phyloP scores from a whole-genome alignment of 2,797 vertebrate genomes.

The Sebastes ruberrimus region DNA sequence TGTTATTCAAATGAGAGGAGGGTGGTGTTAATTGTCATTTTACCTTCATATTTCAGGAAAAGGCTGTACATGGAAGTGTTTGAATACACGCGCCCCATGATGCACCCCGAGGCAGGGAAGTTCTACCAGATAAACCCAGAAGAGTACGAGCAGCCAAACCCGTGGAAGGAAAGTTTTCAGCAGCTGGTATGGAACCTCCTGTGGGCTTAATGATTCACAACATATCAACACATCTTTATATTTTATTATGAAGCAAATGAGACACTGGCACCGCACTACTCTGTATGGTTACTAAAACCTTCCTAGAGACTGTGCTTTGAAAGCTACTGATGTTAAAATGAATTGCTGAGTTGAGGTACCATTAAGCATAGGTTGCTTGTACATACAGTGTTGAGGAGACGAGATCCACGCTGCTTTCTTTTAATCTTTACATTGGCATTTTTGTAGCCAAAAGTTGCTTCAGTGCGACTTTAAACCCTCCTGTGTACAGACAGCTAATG shows the following conservation, averaged over 20 bases:
- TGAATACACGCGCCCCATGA: conserved; percentile 99
- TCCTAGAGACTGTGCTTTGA: not conserved
- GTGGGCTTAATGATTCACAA: not conserved
- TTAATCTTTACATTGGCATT: not conserved
- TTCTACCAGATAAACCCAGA: conserved; percentile 99
- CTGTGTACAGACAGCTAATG: conserved; percentile 35
- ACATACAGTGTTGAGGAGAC: not conserved
- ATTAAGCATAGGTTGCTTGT: not conserved
- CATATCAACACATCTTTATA: not conserved
- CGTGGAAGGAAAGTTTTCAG: conserved; percentile 99
- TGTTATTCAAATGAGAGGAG: not conserved
- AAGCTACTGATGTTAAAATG: not conserved
- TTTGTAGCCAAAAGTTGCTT: not conserved
- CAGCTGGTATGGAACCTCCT: conserved; percentile 89
- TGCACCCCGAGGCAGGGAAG: conserved; percentile 99
- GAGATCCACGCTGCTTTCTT: not conserved
- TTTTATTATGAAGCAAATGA: not conserved
- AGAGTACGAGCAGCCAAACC: conserved; percentile 98
- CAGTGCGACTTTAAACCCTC: conserved; percentile 25
- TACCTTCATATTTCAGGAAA: conserved; percentile 85
- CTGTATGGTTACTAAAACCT: not conserved
- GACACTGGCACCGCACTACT: not conserved
- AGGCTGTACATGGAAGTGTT: conserved; percentile 99
- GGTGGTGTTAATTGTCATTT: not conserved
- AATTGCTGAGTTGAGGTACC: not conserved